These are phyloP conservation scores for Salvelinus sp. DNA, from an alignment of 2,113 vertebrate genomes.

Conservation along the genomic window DNA sequence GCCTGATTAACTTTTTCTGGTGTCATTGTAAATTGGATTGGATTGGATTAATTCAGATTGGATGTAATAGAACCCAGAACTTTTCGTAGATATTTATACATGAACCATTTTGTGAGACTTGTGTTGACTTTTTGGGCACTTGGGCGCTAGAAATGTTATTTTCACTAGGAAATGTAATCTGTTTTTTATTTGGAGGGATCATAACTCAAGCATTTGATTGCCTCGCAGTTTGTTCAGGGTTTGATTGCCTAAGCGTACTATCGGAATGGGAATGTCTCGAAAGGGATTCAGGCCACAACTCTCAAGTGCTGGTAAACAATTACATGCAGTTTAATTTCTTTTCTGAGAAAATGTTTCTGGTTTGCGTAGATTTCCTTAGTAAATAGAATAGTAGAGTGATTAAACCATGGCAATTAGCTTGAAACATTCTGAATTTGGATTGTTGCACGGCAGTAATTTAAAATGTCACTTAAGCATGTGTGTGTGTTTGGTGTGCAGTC, in stretches of 20 bases:
- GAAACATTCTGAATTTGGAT: too few species aligned
- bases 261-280: not conserved
- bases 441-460: too few species aligned
- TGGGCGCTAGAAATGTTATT: not conserved
- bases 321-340: not conserved
- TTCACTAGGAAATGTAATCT: not conserved
- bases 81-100: not conserved
- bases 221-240: not conserved
- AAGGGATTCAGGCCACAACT: not conserved
- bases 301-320: not conserved
- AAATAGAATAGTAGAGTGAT: too few species aligned
- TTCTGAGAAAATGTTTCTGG: not conserved
- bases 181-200: not conserved
- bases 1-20: too few species aligned
- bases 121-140: not conserved
- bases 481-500: too few species aligned
- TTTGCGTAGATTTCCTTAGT: too few species aligned
- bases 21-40: too few species aligned
- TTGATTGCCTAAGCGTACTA: not conserved
- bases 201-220: not conserved
- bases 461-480: too few species aligned
- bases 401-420: too few species aligned
- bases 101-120: not conserved
- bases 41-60: too few species aligned
- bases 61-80: too few species aligned